phyloP scores from a whole-genome alignment of 2,113 vertebrate genomes.

The Ciconia stormi region DNA sequence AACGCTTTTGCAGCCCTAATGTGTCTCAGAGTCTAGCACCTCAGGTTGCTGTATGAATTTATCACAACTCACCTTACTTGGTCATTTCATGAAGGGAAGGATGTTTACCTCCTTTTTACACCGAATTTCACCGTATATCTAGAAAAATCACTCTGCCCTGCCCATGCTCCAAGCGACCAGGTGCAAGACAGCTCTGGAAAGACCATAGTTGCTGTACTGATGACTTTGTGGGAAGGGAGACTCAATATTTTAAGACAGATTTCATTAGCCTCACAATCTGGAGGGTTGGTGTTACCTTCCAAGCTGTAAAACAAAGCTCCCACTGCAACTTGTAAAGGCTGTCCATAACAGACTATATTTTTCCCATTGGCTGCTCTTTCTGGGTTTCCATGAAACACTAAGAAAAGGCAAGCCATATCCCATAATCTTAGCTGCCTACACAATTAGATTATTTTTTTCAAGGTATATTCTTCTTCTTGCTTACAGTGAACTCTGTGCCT shows the following conservation, averaged over 20 bases:
- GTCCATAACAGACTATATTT: not conserved
- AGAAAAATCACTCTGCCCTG: not conserved
- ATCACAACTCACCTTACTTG: not conserved
- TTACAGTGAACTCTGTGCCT: not conserved
- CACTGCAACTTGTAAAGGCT: not conserved
- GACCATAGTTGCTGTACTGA: not conserved
- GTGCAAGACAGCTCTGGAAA: not conserved
- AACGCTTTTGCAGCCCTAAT: not conserved
- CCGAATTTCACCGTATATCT: not conserved
- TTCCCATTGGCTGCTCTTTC: not conserved
- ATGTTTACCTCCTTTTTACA: not conserved
- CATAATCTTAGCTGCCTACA: not conserved
- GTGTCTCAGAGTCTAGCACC: not conserved
- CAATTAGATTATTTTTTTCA: not conserved
- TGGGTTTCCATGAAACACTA: not conserved
- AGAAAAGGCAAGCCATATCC: not conserved
- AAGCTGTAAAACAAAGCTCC: not conserved
- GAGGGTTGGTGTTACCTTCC: not conserved
- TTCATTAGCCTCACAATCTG: not conserved
- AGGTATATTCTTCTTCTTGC: not conserved
- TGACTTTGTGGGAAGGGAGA: not conserved
- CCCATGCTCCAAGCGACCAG: not conserved
- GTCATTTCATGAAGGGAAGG: not conserved
- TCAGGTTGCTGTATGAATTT: not conserved
- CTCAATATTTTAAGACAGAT: not conserved